Conservation (phyloP, 2,888 invertebrate genomes). For the Thymelicus acteon region DNA sequence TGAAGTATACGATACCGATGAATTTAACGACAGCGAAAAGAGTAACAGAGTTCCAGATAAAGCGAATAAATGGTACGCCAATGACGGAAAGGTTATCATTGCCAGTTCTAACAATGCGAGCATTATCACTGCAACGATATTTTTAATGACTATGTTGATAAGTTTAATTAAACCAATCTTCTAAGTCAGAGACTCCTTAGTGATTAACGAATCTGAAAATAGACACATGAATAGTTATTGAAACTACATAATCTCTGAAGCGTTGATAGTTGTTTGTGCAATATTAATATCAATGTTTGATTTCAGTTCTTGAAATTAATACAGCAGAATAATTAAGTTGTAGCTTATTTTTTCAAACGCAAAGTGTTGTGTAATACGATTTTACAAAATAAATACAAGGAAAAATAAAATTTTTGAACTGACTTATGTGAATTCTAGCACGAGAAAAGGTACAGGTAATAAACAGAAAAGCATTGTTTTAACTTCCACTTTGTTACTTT, state of each 20-base stretch:
- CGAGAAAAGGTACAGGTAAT: no score
- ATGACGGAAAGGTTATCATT: slow-evolving; percentile 68
- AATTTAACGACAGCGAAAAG: slow-evolving; percentile 63
- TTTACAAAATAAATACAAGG: no score
- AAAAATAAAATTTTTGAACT: no score
- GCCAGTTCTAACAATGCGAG: slow-evolving; percentile 56
- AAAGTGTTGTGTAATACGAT: no score
- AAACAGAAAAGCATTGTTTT: no score
- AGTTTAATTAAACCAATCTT: slow-evolving; percentile 43
- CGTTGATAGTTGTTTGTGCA: not conserved
- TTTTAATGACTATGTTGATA: slow-evolving; percentile 52
- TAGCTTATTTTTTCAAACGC: no score
- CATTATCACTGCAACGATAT: slow-evolving; percentile 45
- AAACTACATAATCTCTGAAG: not conserved
- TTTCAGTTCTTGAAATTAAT: not conserved
- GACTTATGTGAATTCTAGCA: no score
- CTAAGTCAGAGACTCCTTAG: slow-evolving; percentile 8
- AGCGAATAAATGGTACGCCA: slow-evolving; percentile 82
- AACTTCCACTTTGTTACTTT: no score
- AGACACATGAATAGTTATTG: not conserved
- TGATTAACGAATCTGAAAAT: not conserved
- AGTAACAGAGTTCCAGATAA: slow-evolving; percentile 78
- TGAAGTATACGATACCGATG: slow-evolving; percentile 72
- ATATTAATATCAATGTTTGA: not conserved
- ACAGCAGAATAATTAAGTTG: not conserved